Base-by-base conservation (phyloP, 2,888 invertebrate genomes). In the Ctena decussata region DNA sequence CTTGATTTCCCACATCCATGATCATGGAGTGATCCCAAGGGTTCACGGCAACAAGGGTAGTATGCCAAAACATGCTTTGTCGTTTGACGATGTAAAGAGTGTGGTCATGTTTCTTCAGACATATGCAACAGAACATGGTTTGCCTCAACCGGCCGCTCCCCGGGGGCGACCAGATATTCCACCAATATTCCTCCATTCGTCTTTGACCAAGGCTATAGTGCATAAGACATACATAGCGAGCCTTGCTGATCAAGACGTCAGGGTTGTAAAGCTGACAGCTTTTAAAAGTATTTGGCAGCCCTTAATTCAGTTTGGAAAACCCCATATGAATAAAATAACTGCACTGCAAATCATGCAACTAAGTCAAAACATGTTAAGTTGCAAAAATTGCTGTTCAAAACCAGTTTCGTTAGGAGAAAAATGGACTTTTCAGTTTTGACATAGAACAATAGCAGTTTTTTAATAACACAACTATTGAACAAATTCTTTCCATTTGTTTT, bases 91-190 rank as follows among this genome's bases (percentile, higher is more conserved):
- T 39, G 71, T 71, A n/a, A 71, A 71, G 24, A 8, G 35, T 11
- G 71, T 71, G 2, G 37, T 71, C 15, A 21, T 8, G 18, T 71
- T 71, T 39, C 11, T 71, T 2, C 11, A 39, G 15, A 21, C 15
- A 8, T 39, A 71, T 71, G 71, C 71, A 12, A 12, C 8, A 15
- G 24, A 39, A 11, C 11, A 71, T 71, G 71, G 35, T 39, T 11
- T 71, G 41, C 71, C 71, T 5, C 71, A 71, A 39, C 71, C 71
- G 12, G 71, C 71, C 18, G 71, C 71, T 15, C 71, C 71, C 2
- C 37, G 71, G 11, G 71, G 71, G 12, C 71, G 41, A 12, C 15
- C 11, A 39, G 37, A 39, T 71, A 39, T 37, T 15, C 71, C 71
- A 8, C 35, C 71, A 5, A 39, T 71, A 21, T 71, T 21, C 32